phyloP scores from a whole-genome alignment of 1,140 invertebrate genomes.

The Homarus americanus region DNA sequence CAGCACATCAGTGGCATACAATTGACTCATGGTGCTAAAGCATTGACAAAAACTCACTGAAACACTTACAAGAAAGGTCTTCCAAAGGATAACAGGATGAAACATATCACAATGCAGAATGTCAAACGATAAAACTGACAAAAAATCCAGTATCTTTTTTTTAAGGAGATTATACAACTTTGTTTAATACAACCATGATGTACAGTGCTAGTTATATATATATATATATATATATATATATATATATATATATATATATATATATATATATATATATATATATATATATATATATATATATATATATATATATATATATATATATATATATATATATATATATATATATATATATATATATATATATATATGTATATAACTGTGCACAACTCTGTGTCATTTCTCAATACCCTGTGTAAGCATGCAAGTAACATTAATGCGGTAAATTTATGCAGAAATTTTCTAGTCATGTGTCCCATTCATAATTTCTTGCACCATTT shows the following conservation, averaged over 20 bases:
- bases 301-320: background rate
- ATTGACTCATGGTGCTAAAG: background rate
- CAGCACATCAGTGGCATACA: background rate
- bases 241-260: conserved; percentile 19
- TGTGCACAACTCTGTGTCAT: too few species aligned
- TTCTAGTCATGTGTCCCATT: too few species aligned
- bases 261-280: conserved; percentile 26
- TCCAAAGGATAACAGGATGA: conserved; percentile 14
- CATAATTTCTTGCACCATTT: too few species aligned
- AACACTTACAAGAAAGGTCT: conserved; percentile 18
- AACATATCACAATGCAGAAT: background rate
- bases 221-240: conserved; percentile 14
- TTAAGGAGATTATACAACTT: too few species aligned
- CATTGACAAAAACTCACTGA: background rate
- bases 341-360: conserved; percentile 7
- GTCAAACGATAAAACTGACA: background rate
- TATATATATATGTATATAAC: background rate
- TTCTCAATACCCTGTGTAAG: too few species aligned
- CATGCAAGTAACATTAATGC: too few species aligned
- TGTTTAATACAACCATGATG: too few species aligned
- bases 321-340: background rate
- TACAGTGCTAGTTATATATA: background rate
- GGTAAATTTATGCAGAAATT: too few species aligned
- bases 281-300: conserved; percentile 12
- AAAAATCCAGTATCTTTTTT: too few species aligned